A percentile compares a stretch with the other conserved stretches of the same genome.
Evolutionary conservation across 2,888 invertebrate species (phyloP).

Genomic region (Anticlea derivata): DNA sequence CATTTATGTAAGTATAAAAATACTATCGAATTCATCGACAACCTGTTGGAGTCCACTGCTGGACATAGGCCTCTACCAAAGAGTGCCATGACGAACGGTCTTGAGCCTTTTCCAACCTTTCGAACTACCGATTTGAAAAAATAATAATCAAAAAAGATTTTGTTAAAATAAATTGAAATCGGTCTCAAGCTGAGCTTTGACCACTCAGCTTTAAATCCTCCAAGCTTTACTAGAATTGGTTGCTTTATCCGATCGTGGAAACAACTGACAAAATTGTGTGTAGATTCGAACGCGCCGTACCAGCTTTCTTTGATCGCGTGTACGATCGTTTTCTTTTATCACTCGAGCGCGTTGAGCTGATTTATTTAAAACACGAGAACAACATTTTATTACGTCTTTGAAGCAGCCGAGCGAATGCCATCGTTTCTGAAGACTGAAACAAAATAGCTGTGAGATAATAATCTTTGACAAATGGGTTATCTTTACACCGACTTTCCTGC

Average conservation of each 20-base stretch:
- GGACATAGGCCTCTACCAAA: too few relatives aligned
- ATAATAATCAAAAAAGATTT: not conserved
- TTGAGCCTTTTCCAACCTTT: too few relatives aligned
- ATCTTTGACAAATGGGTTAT: constrained; percentile 1
- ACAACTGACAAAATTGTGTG: constrained; percentile 25
- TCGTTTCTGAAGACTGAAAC: constrained; percentile 4
- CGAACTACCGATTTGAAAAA: too few relatives aligned
- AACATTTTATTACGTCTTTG: constrained; percentile 17
- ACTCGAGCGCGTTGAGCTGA: constrained; percentile 18
- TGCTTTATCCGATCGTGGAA: constrained; percentile 24
- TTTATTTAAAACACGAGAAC: constrained; percentile 17
- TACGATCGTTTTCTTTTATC: constrained; percentile 17
- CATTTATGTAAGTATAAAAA: not conserved
- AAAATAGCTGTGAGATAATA: constrained; percentile 7
- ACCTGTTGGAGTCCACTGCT: too few relatives aligned
- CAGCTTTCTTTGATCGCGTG: constrained; percentile 24
- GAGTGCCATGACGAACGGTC: too few relatives aligned
- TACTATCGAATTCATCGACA: too few relatives aligned
- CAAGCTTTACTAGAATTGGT: constrained; percentile 24
- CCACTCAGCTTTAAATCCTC: constrained; percentile 19
- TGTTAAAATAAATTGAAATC: constrained; percentile 9
- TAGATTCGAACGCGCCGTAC: constrained; percentile 16
- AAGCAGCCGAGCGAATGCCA: constrained; percentile 9
- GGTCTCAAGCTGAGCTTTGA: constrained; percentile 18
- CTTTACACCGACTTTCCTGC: not conserved